These are phyloP conservation scores for Lepidocyrtinus sp. DNA, from an alignment of 2,888 invertebrate species.

Conservation along the genomic window DNA sequence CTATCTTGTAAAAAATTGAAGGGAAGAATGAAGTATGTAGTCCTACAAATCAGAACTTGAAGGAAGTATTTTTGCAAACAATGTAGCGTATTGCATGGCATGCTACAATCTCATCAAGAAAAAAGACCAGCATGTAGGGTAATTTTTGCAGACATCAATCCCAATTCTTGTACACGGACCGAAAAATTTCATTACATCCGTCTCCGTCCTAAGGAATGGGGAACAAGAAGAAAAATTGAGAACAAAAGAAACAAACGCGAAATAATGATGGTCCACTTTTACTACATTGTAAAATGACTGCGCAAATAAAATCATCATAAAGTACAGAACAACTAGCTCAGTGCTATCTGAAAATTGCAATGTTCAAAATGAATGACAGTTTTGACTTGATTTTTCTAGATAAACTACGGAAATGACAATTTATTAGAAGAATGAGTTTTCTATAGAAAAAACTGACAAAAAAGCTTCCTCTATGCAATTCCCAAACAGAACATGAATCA, in stretches of 20 bases:
- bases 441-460: not conserved
- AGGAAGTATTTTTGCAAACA: not conserved
- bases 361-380: conserved; percentile 27
- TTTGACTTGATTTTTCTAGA: conserved; percentile 20
- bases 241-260: not conserved
- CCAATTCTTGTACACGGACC: not conserved
- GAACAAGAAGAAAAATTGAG: not conserved
- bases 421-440: not conserved
- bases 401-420: conserved; percentile 49
- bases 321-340: not conserved
- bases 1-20: not conserved
- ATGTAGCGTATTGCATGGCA: not conserved
- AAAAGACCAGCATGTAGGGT: not conserved
- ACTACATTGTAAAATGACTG: not conserved
- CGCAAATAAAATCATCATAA: not conserved
- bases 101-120: not conserved
- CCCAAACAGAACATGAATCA: too few species aligned
- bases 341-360: conserved; percentile 4
- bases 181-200: not conserved
- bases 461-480: too few species aligned
- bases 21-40: not conserved
- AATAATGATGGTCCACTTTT: not conserved
- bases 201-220: not conserved
- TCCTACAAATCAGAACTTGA: not conserved
- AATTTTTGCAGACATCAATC: not conserved